Conservation (phyloP, 64 coral and sea anemone genomes). For the Hydrozoanthus tunicans region DNA sequence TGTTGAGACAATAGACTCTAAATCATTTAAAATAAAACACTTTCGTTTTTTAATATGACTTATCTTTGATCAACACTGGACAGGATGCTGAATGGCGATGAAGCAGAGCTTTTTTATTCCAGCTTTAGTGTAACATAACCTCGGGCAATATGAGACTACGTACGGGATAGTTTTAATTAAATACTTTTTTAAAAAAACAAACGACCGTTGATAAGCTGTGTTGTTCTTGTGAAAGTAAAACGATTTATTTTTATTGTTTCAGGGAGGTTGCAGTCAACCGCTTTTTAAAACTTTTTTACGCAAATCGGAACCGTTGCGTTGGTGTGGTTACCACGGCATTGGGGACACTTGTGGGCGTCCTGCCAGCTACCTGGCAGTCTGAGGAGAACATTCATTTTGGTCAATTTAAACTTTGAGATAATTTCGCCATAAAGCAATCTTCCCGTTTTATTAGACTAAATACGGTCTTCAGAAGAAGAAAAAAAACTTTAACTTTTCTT, state of each 20-base stretch:
- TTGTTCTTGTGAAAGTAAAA: no score
- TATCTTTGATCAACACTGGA: background rate
- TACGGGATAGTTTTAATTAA: no score
- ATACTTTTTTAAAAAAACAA: no score
- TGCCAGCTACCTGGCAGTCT: slow-evolving; percentile 12
- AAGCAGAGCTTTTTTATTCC: no score
- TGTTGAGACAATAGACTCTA: background rate
- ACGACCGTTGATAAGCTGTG: no score
- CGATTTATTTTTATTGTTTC: background rate
- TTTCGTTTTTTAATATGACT: background rate
- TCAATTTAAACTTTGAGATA: background rate
- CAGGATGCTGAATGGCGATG: no score
- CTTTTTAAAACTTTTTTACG: background rate
- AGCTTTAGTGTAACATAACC: no score
- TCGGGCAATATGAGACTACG: no score
- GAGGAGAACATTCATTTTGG: slow-evolving; percentile 21
- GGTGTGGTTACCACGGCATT: slow-evolving; percentile 45
- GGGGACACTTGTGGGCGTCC: slow-evolving; percentile 50
- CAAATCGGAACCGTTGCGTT: background rate
- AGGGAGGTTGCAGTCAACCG: background rate
- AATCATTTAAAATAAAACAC: background rate
- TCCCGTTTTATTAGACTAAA: background rate
- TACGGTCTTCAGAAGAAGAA: background rate
- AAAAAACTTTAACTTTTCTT: background rate
- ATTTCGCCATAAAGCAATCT: background rate